phyloP scores from a whole-genome alignment of 2,113 vertebrate species.

The Edolisoma coerulescens region DNA sequence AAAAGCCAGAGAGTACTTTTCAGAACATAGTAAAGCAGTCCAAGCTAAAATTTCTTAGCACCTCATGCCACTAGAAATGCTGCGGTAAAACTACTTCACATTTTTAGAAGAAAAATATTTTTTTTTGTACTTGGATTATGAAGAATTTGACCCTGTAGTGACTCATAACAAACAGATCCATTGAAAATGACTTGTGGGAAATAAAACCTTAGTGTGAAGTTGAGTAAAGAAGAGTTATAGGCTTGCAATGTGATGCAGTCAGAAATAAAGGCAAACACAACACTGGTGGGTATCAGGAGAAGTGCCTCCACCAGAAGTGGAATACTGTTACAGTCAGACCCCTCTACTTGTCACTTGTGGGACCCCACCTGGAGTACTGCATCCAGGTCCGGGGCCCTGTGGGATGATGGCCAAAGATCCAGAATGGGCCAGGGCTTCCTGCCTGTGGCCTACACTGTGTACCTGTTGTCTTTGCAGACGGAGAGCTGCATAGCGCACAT shows the following conservation, averaged over 20 bases:
- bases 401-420: background rate
- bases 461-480: background rate
- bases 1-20: background rate
- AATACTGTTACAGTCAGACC: background rate
- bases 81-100: background rate
- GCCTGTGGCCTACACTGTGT: too few species aligned
- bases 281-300: background rate
- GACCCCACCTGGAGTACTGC: background rate
- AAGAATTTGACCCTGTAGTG: background rate
- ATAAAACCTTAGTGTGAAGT: background rate
- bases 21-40: background rate
- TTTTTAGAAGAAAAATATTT: background rate
- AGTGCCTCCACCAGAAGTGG: background rate
- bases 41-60: background rate
- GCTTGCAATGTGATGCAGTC: background rate
- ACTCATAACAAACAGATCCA: background rate
- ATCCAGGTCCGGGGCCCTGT: background rate
- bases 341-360: background rate
- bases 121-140: background rate
- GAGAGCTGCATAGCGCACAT: rapidly evolving
- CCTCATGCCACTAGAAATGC: background rate
- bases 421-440: background rate
- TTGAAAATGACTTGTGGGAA: background rate
- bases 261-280: background rate
- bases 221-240: background rate